Conservation (phyloP, 2,113 vertebrate genomes). For the Piaya cayana region DNA sequence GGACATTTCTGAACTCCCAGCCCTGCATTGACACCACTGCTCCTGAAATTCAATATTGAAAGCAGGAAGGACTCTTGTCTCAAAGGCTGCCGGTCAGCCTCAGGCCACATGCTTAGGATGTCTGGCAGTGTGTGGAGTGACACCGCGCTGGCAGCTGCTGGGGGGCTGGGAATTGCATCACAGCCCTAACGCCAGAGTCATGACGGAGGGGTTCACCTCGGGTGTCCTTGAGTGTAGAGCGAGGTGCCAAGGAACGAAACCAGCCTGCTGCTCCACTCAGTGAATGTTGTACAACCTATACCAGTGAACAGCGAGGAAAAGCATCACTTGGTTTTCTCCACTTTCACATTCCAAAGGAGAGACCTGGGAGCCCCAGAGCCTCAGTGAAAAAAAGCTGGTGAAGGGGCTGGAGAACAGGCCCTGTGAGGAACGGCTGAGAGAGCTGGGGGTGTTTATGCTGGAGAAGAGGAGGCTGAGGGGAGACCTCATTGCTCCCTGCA, state of each 20-base stretch:
- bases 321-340: background rate
- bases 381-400: no score
- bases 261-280: rapidly evolving
- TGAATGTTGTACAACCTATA: rapidly evolving
- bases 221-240: background rate
- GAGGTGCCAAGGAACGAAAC: background rate
- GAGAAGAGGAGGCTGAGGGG: no score
- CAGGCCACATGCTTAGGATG: background rate
- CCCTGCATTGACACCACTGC: background rate
- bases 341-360: background rate
- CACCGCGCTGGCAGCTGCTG: background rate
- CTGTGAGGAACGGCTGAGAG: no score
- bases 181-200: background rate
- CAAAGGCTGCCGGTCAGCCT: background rate
- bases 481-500: no score
- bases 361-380: no score
- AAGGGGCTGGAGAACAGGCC: no score
- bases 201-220: background rate
- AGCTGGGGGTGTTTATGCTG: no score
- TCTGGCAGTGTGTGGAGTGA: background rate
- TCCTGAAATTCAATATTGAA: background rate
- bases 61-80: background rate
- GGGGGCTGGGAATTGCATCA: slow-evolving; percentile 16
- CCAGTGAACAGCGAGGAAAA: background rate
- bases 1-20: background rate